Percentiles rank a stretch among this genome's conserved stretches.
Evolutionary conservation across 2,888 invertebrate species (phyloP).

Genomic region (Cantharis flavilabris): DNA sequence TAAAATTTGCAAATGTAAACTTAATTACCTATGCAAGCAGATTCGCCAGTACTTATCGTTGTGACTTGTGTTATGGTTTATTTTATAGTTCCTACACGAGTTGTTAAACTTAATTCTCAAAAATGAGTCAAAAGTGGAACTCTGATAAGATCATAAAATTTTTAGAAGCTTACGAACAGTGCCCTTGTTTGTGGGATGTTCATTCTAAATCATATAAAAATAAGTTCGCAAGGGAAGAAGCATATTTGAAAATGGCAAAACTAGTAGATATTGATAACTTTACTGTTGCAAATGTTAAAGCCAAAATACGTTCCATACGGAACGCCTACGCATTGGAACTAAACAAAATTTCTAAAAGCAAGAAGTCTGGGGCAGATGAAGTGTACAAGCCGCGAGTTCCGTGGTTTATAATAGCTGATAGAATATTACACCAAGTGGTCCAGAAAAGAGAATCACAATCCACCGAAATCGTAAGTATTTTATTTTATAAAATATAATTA

Average conservation of each 20-base stretch:
- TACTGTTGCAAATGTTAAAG: constrained; percentile 14
- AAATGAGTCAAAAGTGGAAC: background rate
- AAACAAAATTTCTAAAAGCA: constrained; percentile 43
- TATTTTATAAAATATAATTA: background rate
- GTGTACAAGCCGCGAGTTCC: constrained; percentile 46
- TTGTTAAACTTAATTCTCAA: too few relatives aligned
- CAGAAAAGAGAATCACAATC: constrained; percentile 40
- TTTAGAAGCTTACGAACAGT: background rate
- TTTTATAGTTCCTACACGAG: too few relatives aligned
- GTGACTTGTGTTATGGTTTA: too few relatives aligned
- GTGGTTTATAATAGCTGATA: constrained; percentile 48
- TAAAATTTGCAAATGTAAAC: too few relatives aligned
- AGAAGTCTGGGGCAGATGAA: constrained; percentile 39
- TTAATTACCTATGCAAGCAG: too few relatives aligned
- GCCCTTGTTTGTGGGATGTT: background rate
- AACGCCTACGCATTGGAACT: constrained; percentile 42
- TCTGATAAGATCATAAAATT: background rate
- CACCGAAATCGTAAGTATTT: constrained; percentile 38
- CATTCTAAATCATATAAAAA: background rate
- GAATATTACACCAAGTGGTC: constrained; percentile 48
- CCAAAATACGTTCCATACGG: constrained; percentile 38
- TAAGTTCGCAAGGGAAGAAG: background rate
- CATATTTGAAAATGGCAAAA: background rate
- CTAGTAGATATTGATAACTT: background rate
- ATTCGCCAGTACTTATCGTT: too few relatives aligned